phyloP scores from a whole-genome alignment of 2,797 vertebrate genomes.

The Crax fasciolata region DNA sequence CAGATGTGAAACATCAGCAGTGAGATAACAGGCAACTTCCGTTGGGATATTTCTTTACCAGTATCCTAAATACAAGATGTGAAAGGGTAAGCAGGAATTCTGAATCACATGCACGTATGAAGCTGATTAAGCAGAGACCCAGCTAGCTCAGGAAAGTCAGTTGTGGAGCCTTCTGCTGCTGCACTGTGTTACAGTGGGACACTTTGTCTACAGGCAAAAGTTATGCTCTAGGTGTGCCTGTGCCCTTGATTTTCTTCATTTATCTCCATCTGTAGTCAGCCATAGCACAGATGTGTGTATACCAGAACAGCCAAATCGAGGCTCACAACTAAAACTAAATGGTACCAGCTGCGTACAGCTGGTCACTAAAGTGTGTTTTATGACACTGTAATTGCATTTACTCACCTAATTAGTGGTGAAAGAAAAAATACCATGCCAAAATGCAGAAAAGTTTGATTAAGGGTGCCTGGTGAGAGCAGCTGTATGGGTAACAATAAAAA shows the following conservation, averaged over 20 bases:
- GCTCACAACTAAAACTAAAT: background rate
- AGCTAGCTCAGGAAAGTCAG: background rate
- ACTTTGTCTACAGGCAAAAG: background rate
- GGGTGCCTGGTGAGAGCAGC: background rate
- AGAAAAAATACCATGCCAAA: background rate
- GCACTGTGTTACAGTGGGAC: background rate
- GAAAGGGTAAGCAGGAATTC: background rate
- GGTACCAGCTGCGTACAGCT: background rate
- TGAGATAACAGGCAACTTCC: background rate
- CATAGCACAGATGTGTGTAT: background rate
- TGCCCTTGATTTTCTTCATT: background rate
- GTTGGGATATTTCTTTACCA: background rate
- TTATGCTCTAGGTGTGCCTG: background rate
- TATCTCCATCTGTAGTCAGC: background rate
- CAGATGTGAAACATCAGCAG: background rate
- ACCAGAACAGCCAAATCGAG: background rate
- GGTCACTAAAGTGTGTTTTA: background rate
- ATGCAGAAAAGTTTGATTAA: background rate
- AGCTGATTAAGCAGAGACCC: background rate
- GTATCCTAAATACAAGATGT: background rate
- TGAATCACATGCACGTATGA: background rate
- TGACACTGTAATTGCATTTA: background rate
- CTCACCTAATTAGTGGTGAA: background rate
- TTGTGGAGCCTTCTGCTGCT: background rate
- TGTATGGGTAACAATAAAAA: background rate